Evolutionary conservation across 2,113 vertebrate species (phyloP).

Genomic region (Argyrosomus japonicus): DNA sequence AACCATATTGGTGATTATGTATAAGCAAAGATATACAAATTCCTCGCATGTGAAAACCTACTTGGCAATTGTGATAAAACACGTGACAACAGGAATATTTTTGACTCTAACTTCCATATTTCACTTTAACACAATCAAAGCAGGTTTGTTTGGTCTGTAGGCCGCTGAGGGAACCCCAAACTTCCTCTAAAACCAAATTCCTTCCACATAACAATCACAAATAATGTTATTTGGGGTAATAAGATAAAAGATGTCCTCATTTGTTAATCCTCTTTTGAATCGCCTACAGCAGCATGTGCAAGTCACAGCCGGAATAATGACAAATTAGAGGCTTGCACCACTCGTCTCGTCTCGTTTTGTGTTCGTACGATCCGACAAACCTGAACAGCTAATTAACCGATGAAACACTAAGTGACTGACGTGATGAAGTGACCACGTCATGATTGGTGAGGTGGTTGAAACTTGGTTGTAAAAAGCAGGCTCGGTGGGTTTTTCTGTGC

Average conservation of each 20-base stretch:
- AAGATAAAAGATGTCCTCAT: background rate
- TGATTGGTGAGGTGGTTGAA: constrained; percentile 43
- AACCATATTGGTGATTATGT: background rate
- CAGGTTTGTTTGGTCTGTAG: background rate
- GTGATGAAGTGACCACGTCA: constrained; percentile 32
- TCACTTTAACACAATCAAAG: background rate
- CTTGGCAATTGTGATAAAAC: background rate
- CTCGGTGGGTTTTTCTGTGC: constrained; percentile 32
- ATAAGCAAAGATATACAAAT: background rate
- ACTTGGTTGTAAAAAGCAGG: constrained; percentile 48
- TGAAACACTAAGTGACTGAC: background rate
- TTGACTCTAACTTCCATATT: background rate
- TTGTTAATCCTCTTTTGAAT: background rate
- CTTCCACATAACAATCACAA: background rate
- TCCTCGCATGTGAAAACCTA: too few species aligned
- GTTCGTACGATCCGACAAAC: background rate
- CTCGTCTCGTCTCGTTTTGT: background rate
- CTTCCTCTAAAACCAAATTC: constrained; percentile 3
- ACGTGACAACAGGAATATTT: background rate
- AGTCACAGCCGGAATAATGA: constrained; percentile 6
- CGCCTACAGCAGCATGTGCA: background rate
- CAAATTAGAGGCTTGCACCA: background rate
- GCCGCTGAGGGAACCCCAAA: background rate
- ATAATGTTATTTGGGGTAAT: background rate
- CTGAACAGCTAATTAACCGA: constrained; percentile 8